phyloP scores from a whole-genome alignment of 2,113 vertebrate species.

The Cavia aperea region DNA sequence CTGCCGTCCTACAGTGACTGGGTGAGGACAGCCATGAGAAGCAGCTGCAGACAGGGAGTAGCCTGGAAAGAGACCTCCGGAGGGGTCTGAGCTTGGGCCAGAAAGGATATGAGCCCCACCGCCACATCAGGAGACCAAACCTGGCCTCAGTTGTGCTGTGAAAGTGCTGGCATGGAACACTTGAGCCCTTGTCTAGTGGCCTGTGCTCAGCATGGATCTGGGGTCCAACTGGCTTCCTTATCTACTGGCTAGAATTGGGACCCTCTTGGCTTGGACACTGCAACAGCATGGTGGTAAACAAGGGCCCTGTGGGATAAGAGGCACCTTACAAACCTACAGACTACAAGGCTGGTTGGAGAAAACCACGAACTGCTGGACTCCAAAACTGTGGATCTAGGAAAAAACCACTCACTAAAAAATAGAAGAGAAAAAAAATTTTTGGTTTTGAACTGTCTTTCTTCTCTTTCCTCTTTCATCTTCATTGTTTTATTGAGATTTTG shows the following conservation, averaged over 20 bases:
- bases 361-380: background rate
- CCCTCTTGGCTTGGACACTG: background rate
- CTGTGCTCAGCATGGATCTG: background rate
- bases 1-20: background rate
- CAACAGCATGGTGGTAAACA: background rate
- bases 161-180: background rate
- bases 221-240: background rate
- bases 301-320: background rate
- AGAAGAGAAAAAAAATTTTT: background rate
- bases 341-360: background rate
- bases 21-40: background rate
- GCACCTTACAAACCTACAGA: background rate
- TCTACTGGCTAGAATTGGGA: background rate
- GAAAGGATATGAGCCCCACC: background rate
- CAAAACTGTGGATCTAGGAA: background rate
- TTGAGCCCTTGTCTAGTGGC: background rate
- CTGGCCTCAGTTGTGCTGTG: background rate
- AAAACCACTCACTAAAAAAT: background rate
- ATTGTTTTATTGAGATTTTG: background rate
- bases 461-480: background rate
- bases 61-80: background rate
- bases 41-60: background rate
- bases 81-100: background rate
- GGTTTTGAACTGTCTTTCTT: background rate
- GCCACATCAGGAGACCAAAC: background rate